Percentiles rank a stretch among this genome's conserved stretches.
Evolutionary conservation across 2,113 vertebrate genomes (phyloP).

Genomic region (Raja brachyura): DNA sequence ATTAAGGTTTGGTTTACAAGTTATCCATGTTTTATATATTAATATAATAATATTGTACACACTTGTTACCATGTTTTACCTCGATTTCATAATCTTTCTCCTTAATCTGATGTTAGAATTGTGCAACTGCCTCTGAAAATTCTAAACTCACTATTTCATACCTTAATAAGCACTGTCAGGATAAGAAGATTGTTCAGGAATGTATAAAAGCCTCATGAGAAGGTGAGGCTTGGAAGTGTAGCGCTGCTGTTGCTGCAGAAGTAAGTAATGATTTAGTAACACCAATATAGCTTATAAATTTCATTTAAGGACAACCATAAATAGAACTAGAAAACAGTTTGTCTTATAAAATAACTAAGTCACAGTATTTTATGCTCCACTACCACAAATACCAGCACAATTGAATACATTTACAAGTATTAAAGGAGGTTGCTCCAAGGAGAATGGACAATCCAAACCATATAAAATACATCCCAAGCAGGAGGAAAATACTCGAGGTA

Average conservation of each 20-base stretch:
- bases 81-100: too few species aligned
- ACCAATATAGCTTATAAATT: constrained; percentile 32
- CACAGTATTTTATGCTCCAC: constrained; percentile 3
- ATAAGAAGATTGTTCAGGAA: constrained; percentile 11
- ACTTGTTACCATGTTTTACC: not conserved
- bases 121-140: not conserved
- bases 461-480: constrained; percentile 42
- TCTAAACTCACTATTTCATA: not conserved
- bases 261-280: constrained; percentile 36
- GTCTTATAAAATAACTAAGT: constrained; percentile 34
- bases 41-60: not conserved
- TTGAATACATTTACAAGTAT: constrained; percentile 40
- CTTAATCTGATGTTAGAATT: not conserved
- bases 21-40: too few species aligned
- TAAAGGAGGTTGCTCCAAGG: constrained; percentile 43
- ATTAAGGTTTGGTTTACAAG: not conserved
- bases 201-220: constrained; percentile 21
- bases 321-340: constrained; percentile 31
- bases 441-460: constrained; percentile 47
- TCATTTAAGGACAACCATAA: constrained; percentile 33
- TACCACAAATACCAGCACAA: constrained; percentile 29
- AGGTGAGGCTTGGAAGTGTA: constrained; percentile 26
- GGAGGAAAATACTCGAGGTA: constrained; percentile 45
- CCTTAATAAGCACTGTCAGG: not conserved
- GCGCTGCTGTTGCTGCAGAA: constrained; percentile 31